Percentiles rank a stretch among this genome's conserved stretches.
These are phyloP conservation scores for Bibio marci DNA, from an alignment of 2,888 invertebrate species.

Conservation along the genomic window DNA sequence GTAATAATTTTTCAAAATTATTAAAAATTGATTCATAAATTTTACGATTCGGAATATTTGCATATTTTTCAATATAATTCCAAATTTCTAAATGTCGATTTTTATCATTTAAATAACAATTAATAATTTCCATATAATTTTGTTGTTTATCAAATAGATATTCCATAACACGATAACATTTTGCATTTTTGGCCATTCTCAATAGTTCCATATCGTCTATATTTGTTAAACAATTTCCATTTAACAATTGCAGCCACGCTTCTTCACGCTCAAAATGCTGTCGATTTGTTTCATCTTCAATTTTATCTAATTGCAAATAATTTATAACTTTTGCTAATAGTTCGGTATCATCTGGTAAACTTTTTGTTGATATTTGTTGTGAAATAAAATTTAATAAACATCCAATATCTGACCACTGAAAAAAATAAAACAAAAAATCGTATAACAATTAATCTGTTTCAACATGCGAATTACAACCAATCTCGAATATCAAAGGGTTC, in stretches of 20 bases:
- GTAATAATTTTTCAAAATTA: conserved; percentile 35
- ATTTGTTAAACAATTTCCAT: conserved; percentile 39
- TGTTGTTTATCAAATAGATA: conserved; percentile 43
- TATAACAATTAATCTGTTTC: not conserved
- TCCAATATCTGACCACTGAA: conserved; percentile 34
- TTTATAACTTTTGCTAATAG: conserved; percentile 43
- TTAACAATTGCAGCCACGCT: conserved; percentile 50
- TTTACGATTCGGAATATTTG: conserved; percentile 25
- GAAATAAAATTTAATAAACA: conserved; percentile 47
- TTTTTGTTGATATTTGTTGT: conserved; percentile 38
- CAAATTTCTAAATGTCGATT: conserved; percentile 43
- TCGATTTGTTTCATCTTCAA: conserved; percentile 25
- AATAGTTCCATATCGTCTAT: conserved; percentile 41
- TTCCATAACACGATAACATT: conserved; percentile 55
- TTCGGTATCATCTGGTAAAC: conserved; percentile 25
- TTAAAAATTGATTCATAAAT: conserved; percentile 30
- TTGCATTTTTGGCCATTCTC: conserved; percentile 41
- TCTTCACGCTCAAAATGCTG: conserved; percentile 53
- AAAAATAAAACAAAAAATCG: conserved; percentile 1
- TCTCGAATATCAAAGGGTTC: no score
- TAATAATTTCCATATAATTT: conserved; percentile 44
- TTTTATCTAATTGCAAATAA: conserved; percentile 33
- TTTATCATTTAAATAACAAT: conserved; percentile 48
- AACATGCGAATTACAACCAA: not conserved
- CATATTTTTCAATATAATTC: conserved; percentile 34